phyloP scores from a whole-genome alignment of 2,113 vertebrate species.

The Charadrius vociferus region DNA sequence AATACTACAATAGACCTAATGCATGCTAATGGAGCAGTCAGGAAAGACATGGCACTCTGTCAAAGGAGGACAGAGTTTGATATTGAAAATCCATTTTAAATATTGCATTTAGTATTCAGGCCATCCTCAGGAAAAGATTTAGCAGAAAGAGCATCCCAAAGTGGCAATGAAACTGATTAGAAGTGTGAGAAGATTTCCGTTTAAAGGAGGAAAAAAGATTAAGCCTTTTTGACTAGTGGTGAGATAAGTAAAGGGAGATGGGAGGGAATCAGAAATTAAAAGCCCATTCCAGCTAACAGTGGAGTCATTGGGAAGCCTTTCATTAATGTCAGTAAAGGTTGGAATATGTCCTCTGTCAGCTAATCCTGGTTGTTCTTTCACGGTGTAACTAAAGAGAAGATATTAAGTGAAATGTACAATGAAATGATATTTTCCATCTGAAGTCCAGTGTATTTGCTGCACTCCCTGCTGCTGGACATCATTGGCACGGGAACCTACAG shows the following conservation, averaged over 20 bases:
- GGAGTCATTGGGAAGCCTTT: neutral
- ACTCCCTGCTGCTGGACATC: too few species aligned
- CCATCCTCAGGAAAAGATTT: neutral
- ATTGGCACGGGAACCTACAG: too few species aligned
- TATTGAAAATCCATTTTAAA: conserved; percentile 12
- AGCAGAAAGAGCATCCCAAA: neutral
- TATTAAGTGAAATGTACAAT: too few species aligned
- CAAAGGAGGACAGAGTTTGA: neutral
- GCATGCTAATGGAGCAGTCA: neutral
- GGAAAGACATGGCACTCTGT: neutral
- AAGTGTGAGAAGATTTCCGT: neutral
- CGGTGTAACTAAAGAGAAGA: too few species aligned
- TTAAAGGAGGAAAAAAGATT: neutral
- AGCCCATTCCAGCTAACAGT: neutral
- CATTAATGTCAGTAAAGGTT: neutral
- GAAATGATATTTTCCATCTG: too few species aligned
- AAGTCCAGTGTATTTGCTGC: too few species aligned
- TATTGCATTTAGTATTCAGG: neutral
- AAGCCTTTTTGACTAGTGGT: neutral
- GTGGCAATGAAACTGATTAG: neutral
- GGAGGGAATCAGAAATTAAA: neutral
- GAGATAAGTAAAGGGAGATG: neutral
- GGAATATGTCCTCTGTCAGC: neutral
- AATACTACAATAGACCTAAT: neutral
- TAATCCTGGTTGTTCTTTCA: too few species aligned